A percentile compares a stretch with the other conserved stretches of the same genome.
These are phyloP conservation scores for Zosterops japonicus DNA, from an alignment of 2,113 vertebrate species.

Conservation along the genomic window DNA sequence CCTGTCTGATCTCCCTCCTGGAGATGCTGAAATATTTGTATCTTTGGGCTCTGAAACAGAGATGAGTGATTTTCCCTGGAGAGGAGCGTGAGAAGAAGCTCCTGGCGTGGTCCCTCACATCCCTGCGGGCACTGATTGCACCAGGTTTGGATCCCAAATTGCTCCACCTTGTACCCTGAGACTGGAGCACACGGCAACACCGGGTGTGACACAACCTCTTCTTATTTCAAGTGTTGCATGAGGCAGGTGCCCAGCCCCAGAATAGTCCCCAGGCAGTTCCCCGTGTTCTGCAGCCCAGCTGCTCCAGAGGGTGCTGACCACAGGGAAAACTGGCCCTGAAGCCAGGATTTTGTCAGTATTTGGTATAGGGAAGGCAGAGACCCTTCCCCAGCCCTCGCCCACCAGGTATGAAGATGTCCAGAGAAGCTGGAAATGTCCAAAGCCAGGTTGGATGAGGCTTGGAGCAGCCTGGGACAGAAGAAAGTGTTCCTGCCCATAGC, in stretches of 20 bases:
- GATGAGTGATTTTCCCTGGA: rapidly evolving
- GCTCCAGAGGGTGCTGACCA: background rate
- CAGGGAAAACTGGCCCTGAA: background rate
- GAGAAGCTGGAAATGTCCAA: background rate
- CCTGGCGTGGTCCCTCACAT: rapidly evolving
- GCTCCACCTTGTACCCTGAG: background rate
- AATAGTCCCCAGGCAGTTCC: no score
- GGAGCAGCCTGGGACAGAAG: background rate
- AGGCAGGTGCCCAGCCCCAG: background rate
- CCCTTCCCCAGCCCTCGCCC: rapidly evolving
- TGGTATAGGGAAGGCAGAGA: background rate
- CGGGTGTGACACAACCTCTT: background rate
- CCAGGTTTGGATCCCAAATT: background rate
- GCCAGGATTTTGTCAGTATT: background rate
- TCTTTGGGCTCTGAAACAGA: rapidly evolving
- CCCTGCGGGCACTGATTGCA: rapidly evolving
- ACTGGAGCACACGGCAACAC: rapidly evolving
- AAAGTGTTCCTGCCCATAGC: background rate
- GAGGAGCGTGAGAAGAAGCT: background rate
- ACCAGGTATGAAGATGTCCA: rapidly evolving
- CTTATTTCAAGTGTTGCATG: rapidly evolving
- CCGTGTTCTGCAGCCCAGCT: background rate
- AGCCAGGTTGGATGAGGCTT: background rate
- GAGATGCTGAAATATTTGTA: background rate
- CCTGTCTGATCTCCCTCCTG: no score